Evolutionary conservation across 2,113 vertebrate species (phyloP).

Genomic region (Zosterops japonicus): DNA sequence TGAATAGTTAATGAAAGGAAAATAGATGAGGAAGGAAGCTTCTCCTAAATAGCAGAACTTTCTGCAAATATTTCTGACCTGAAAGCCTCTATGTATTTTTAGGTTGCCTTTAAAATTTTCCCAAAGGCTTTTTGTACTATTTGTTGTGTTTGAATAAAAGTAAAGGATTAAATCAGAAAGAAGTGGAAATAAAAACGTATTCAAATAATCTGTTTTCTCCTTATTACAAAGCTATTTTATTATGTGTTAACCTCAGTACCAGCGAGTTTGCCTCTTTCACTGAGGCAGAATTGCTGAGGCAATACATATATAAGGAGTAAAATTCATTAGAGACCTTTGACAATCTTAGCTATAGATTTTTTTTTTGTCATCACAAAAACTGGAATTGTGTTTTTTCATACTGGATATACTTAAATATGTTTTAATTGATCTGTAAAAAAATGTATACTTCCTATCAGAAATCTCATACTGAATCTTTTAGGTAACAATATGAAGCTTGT

Average conservation of each 20-base stretch:
- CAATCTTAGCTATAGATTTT: neutral
- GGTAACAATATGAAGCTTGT: neutral
- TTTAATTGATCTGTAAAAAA: conserved; percentile 5
- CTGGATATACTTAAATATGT: neutral
- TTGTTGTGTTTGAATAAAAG: neutral
- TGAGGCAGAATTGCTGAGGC: neutral
- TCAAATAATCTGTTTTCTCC: neutral
- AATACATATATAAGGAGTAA: neutral
- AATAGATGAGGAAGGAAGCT: neutral
- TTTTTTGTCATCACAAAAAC: neutral
- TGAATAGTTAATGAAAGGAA: neutral
- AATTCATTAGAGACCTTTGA: neutral
- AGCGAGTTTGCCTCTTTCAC: neutral
- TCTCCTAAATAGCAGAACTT: neutral
- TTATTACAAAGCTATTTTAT: neutral
- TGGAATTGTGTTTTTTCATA: neutral
- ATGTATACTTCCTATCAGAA: neutral
- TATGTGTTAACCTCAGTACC: neutral
- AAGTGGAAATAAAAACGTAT: neutral
- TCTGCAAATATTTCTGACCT: neutral
- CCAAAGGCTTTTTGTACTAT: neutral
- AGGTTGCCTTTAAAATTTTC: neutral
- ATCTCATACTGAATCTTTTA: neutral
- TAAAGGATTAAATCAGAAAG: neutral
- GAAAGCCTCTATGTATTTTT: neutral